Conservation (phyloP, 2,888 invertebrate species). For the Notocelia uddmanniana region DNA sequence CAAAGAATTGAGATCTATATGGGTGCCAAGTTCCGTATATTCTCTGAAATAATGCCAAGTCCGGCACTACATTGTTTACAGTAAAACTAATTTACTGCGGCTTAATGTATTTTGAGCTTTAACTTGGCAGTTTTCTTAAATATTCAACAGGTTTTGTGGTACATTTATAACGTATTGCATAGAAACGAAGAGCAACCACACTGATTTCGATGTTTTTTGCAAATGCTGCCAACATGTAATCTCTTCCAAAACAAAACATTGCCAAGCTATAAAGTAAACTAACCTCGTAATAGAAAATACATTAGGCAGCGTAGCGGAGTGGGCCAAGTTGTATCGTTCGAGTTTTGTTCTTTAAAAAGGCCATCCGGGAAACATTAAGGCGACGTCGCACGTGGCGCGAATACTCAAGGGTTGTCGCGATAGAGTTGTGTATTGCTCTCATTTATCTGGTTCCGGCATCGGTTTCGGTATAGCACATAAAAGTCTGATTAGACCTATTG, state of each 20-base stretch:
- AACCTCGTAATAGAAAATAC: conserved; percentile 46
- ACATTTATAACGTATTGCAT: too few relatives aligned
- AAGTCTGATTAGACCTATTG: background rate
- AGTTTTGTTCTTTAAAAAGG: conserved; percentile 71
- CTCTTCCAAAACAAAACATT: conserved; percentile 19
- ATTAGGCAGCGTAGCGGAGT: conserved; percentile 42
- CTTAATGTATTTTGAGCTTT: too few relatives aligned
- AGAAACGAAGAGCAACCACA: too few relatives aligned
- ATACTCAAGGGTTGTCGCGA: conserved; percentile 51
- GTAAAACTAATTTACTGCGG: too few relatives aligned
- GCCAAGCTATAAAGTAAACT: conserved; percentile 34
- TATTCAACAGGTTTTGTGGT: too few relatives aligned
- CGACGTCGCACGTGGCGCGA: conserved; percentile 64
- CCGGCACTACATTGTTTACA: too few relatives aligned
- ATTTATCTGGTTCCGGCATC: conserved; percentile 9
- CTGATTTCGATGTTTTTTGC: too few relatives aligned
- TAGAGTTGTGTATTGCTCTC: conserved; percentile 21
- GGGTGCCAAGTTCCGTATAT: too few relatives aligned
- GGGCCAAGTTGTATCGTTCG: conserved; percentile 47
- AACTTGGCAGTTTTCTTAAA: too few relatives aligned
- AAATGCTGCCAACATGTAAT: background rate
- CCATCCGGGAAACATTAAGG: conserved; percentile 63
- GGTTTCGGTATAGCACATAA: background rate
- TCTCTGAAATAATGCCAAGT: too few relatives aligned
- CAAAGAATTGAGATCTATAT: too few relatives aligned